A percentile compares a stretch with the other conserved stretches of the same genome.
These are phyloP conservation scores for Platycnemis pennipes DNA, from an alignment of 2,888 invertebrate species.

Conservation along the genomic window DNA sequence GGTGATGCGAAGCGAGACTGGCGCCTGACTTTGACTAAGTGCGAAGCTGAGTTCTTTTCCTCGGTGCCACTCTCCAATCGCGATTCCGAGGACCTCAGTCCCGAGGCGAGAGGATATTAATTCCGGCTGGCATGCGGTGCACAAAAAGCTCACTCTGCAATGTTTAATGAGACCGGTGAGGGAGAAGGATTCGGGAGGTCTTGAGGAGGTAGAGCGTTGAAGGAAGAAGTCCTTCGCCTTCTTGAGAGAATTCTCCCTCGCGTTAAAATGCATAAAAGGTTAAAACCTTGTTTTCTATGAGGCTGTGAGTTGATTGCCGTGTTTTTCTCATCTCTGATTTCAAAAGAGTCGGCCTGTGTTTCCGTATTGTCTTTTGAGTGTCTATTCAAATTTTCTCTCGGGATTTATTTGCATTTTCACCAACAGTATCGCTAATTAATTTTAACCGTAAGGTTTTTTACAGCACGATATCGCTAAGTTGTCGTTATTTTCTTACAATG, in stretches of 20 bases:
- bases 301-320: no score
- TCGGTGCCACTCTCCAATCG: background rate
- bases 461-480: no score
- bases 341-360: no score
- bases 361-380: no score
- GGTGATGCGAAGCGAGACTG: background rate
- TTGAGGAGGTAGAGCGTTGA: background rate
- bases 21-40: background rate
- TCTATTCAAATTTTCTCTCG: no score
- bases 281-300: background rate
- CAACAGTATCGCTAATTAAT: no score
- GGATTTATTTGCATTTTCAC: no score
- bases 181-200: background rate
- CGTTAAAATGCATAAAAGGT: background rate
- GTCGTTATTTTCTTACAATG: no score
- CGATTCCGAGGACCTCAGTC: background rate
- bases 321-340: no score
- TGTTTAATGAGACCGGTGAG: background rate
- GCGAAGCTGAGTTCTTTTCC: background rate
- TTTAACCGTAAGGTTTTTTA: no score
- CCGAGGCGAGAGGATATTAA: conserved; percentile 26
- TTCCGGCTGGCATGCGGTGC: background rate
- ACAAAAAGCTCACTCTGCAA: background rate
- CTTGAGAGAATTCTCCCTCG: background rate
- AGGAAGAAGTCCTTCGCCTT: background rate